Evolutionary conservation across 2,113 vertebrate genomes (phyloP), one percentile per base, ranked within the genome.

Genomic region (Petroica traversi): DNA sequence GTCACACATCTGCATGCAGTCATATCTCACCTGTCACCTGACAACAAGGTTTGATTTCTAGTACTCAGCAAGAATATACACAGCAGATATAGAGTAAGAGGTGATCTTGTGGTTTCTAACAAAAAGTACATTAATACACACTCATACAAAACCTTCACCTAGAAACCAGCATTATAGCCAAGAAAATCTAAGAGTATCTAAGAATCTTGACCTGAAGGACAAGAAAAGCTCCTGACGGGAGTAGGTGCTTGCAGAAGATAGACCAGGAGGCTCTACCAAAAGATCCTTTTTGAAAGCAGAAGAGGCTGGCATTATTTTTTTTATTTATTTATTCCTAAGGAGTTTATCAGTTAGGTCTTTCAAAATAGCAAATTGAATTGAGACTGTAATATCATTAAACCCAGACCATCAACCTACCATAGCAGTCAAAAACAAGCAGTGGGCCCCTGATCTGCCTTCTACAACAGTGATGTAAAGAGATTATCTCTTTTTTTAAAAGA

Each of bases 281-380:
- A 80, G 22, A 55, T 9, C 12, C 0, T 36, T 74, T 76, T 40
- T 12, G 6, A 93, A 93, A 81, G 29, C 24, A 89, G 41, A 69
- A 33, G 14, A 55, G 7, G 6, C 9, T 41, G 23, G 9, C 3
- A 40, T 28, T 59, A 6, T 15, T 51, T 23, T 9, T 2, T 46
- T 68, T 29, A 61, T n/a, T 79, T 51, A 16, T 22, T 82, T 82
- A 40, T 61, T 82, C 20, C 52, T 28, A 57, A 63, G 18, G 28
- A 80, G 5, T 62, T 7, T 31, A 52, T 55, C n/a, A 34, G 12
- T 23, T 24, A 41, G 29, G 17, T 67, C 34, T 78, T 86, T 87
- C 63, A 87, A 92, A 91, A 8, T 19, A 64, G 45, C 28, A 79
- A 85, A 93, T 29, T 72, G 25, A 87, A 76, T 38, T 74, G 52